Evolutionary conservation across 1,140 invertebrate genomes (phyloP).

Genomic region (Aphis craccivora): DNA sequence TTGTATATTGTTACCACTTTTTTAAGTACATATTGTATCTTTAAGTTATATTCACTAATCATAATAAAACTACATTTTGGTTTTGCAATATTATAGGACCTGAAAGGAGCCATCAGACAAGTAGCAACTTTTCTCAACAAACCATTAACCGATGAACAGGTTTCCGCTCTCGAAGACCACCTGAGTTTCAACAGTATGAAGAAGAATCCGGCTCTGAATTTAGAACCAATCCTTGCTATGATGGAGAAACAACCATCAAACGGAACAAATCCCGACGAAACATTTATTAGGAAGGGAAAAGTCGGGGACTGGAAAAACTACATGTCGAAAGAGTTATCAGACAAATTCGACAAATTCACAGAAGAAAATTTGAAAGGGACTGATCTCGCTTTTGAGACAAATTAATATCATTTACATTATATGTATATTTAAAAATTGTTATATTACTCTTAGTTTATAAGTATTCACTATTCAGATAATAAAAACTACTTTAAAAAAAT

Average conservation of each 20-base stretch:
- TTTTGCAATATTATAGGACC: constrained; percentile 31
- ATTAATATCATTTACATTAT: constrained; percentile 12
- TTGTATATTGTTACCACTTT: not conserved
- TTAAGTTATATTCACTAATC: not conserved
- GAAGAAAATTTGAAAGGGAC: constrained; percentile 72
- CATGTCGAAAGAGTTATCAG: constrained; percentile 74
- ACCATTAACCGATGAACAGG: constrained; percentile 66
- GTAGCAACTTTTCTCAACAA: constrained; percentile 77
- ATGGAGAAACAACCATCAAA: constrained; percentile 66
- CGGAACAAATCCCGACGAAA: constrained; percentile 65
- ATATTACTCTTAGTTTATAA: constrained; percentile 10
- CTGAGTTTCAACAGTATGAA: constrained; percentile 72
- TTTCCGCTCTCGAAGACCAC: constrained; percentile 69
- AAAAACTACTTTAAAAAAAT: not conserved
- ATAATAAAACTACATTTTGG: not conserved
- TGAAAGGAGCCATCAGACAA: constrained; percentile 68
- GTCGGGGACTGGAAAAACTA: constrained; percentile 86
- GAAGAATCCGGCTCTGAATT: constrained; percentile 76
- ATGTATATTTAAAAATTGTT: not conserved
- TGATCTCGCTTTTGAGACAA: constrained; percentile 69
- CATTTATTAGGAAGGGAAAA: constrained; percentile 78
- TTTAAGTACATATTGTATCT: not conserved
- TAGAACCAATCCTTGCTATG: constrained; percentile 67
- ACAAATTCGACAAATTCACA: constrained; percentile 78
- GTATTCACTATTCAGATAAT: not conserved